Evolutionary conservation across 2,113 vertebrate species (phyloP), one percentile per base, ranked within the genome.

Genomic region (Sitta europaea): DNA sequence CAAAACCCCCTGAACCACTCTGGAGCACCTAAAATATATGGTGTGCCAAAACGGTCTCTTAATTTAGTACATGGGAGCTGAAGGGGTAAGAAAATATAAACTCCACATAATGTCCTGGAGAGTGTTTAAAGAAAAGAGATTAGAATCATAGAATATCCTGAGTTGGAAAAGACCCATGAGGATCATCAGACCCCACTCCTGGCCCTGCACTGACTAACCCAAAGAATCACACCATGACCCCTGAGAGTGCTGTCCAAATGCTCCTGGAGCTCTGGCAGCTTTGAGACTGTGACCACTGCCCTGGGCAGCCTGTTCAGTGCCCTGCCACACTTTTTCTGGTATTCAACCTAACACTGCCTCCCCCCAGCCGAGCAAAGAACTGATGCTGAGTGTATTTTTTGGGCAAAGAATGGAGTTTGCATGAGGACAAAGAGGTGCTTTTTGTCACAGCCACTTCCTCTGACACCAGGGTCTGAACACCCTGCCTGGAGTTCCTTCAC

Each of bases 161-260:
- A 62, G 4, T 5, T 55, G 48, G 27, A 76, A 83, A 14, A 13
- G 8, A 62, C 4, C 4, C 62, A 48, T 0, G 2, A 35, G 31
- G 31, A 61, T 48, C 31, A 33, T 12, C 5, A 22, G 23, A 35
- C 40, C 25, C 2, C 0, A 4, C 6, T 31, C 70, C 40, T 67
- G 20, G 24, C 28, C 9, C 16, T 55, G 40, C 62, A 54, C 10
- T 38, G 40, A 35, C 21, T 25, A 23, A 45, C 4, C 7, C 62
- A 35, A 48, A 42, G 25, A 48, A 20, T 31, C 29, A 53, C 62
- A 68, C 29, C 38, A 11, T 10, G 18, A 68, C 9, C n/a, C 47
- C 24, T 31, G 24, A 54, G 53, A 38, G 29, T 5, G 3, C 3
- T 70, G 10, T 48, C 12, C 62, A 55, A 83, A 42, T 11, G 8